phyloP scores from a whole-genome alignment of 2,888 invertebrate species.

The Notocelia uddmanniana region DNA sequence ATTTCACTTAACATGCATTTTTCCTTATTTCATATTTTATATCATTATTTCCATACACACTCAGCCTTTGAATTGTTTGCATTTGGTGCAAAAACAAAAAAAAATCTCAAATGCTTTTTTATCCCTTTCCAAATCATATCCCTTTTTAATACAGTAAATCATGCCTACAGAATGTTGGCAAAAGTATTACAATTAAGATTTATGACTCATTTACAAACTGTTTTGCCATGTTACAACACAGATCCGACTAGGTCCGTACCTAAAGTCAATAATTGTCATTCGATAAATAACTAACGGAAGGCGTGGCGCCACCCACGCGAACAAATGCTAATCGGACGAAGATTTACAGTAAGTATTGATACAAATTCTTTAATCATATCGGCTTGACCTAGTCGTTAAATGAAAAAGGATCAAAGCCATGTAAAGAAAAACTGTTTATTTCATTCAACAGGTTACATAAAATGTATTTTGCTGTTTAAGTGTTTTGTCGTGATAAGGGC shows the following conservation, averaged over 20 bases:
- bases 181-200: neutral
- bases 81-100: too few species aligned
- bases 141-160: too few species aligned
- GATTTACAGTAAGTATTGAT: conserved; percentile 22
- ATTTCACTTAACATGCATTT: too few species aligned
- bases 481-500: too few species aligned
- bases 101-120: too few species aligned
- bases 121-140: too few species aligned
- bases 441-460: too few species aligned
- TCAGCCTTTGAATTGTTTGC: too few species aligned
- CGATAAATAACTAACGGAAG: conserved; percentile 61
- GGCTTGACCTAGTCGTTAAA: neutral
- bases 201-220: neutral
- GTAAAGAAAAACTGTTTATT: too few species aligned
- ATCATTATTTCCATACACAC: too few species aligned
- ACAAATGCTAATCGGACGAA: conserved; percentile 35
- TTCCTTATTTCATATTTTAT: too few species aligned
- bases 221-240: conserved; percentile 18
- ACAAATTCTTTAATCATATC: neutral
- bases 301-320: conserved; percentile 44
- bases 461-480: too few species aligned
- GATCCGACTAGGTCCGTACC: conserved; percentile 21
- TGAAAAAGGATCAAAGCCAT: neutral
- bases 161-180: neutral
- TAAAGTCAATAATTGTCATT: conserved; percentile 51